These are phyloP conservation scores for Leistus spinibarbis DNA, from an alignment of 2,888 invertebrate genomes.

Conservation along the genomic window DNA sequence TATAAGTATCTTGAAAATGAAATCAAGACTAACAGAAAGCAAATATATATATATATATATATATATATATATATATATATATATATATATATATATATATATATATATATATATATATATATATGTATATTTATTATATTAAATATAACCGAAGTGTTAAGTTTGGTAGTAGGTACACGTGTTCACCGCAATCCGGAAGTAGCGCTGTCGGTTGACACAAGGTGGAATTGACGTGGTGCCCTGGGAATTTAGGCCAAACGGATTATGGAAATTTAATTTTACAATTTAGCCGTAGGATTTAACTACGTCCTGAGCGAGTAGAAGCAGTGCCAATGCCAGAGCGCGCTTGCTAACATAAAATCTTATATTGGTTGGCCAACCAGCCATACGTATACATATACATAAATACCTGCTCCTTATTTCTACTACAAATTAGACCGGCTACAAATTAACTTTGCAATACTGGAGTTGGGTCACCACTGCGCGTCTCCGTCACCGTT, in stretches of 20 bases:
- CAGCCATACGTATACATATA: background rate
- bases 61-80: constrained; percentile 14
- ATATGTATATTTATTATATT: background rate
- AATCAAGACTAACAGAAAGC: too few relatives aligned
- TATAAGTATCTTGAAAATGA: too few relatives aligned
- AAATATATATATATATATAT: constrained; percentile 15
- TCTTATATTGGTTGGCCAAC: background rate
- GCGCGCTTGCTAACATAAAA: constrained; percentile 8
- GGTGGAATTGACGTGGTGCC: background rate
- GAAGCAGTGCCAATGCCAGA: too few relatives aligned
- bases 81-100: constrained; percentile 14
- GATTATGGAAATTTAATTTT: constrained; percentile 36
- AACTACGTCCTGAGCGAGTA: constrained; percentile 5
- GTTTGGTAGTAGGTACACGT: background rate
- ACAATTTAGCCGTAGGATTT: constrained; percentile 25
- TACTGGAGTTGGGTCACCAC: background rate
- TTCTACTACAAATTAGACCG: background rate
- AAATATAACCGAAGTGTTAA: background rate
- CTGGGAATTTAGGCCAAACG: constrained; percentile 26
- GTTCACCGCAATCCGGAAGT: background rate
- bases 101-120: background rate
- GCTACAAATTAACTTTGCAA: background rate
- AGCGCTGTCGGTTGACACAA: background rate
- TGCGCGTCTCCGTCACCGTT: too few relatives aligned
- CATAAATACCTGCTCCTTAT: background rate